Conservation (phyloP, 2,797 vertebrate genomes). For the Sphenopsis melanotis region DNA sequence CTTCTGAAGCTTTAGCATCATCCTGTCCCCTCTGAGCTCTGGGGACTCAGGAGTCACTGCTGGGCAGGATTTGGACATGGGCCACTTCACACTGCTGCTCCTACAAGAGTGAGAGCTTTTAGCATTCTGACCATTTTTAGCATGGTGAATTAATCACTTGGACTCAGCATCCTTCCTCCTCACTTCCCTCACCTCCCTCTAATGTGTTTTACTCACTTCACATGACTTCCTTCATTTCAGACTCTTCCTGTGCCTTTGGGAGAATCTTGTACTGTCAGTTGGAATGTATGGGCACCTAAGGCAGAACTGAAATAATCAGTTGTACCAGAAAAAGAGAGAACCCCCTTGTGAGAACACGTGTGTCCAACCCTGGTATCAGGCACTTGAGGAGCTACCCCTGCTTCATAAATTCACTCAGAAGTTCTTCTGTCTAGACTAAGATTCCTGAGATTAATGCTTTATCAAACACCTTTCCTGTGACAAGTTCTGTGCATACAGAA, state of each 20-base stretch:
- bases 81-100: neutral
- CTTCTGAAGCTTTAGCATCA: neutral
- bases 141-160: neutral
- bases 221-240: neutral
- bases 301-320: neutral
- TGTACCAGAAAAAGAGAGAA: neutral
- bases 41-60: neutral
- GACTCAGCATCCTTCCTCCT: neutral
- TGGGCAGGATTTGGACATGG: neutral
- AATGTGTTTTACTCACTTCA: neutral
- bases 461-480: neutral
- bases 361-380: neutral
- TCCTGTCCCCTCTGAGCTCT: neutral
- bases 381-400: neutral
- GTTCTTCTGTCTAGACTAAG: neutral
- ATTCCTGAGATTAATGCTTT: neutral
- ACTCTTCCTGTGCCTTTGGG: neutral
- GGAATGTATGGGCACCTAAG: accelerated
- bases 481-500: neutral
- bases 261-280: neutral
- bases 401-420: neutral
- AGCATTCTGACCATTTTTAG: neutral
- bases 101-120: neutral
- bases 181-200: neutral
- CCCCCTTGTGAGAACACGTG: neutral